Conservation (phyloP, 2,113 vertebrate species). For the Cromileptes altivelis region DNA sequence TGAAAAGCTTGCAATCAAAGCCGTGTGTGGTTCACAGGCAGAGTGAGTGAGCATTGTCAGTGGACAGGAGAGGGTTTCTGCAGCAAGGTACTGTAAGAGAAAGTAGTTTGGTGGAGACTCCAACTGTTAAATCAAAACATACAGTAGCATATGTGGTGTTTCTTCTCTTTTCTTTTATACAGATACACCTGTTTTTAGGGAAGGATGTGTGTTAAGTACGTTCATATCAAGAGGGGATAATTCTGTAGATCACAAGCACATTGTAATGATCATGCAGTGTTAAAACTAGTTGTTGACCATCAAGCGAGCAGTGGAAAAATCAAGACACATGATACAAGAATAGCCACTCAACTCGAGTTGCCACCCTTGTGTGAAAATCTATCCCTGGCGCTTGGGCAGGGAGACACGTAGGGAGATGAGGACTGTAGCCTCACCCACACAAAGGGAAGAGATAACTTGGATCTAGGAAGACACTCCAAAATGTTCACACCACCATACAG, state of each 20-base stretch:
- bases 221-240: not conserved
- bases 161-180: not conserved
- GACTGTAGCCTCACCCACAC: slow-evolving; percentile 43
- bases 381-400: slow-evolving; percentile 34
- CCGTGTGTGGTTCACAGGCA: slow-evolving; percentile 16
- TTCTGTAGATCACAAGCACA: slow-evolving; percentile 1
- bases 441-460: slow-evolving; percentile 39
- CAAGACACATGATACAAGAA: slow-evolving; percentile 48
- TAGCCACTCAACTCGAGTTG: slow-evolving; percentile 44
- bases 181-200: not conserved
- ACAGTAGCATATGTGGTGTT: not conserved
- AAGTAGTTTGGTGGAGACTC: not conserved
- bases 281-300: slow-evolving; percentile 55
- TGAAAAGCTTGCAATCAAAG: slow-evolving; percentile 65
- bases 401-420: slow-evolving; percentile 42
- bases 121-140: not conserved
- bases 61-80: slow-evolving; percentile 37
- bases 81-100: slow-evolving; percentile 43
- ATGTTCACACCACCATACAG: slow-evolving; percentile 53
- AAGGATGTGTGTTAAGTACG: not conserved
- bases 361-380: slow-evolving; percentile 68
- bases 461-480: slow-evolving; percentile 26
- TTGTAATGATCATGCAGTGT: slow-evolving; percentile 30
- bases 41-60: slow-evolving; percentile 9
- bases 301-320: slow-evolving; percentile 59